Conservation (phyloP, 1,140 invertebrate species). For the Choristoneura fumiferana region DNA sequence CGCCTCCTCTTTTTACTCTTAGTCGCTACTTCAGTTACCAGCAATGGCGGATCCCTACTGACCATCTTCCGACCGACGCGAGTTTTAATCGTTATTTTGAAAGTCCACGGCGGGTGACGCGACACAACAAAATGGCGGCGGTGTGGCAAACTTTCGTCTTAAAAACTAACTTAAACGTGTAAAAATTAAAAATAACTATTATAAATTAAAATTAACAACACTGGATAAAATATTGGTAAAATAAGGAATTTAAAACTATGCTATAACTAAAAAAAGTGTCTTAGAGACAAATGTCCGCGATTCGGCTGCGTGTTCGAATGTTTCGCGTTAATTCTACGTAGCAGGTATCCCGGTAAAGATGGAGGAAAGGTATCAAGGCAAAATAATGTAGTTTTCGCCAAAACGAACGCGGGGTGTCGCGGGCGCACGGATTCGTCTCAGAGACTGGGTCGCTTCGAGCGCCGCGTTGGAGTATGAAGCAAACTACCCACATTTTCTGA, state of each 20-base stretch:
- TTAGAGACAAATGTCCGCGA: slow-evolving; percentile 23
- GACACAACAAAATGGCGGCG: slow-evolving; percentile 60
- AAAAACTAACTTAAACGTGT: slow-evolving; percentile 38
- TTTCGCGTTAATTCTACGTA: slow-evolving; percentile 20
- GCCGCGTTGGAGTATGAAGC: neutral
- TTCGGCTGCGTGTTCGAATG: neutral
- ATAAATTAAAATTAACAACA: slow-evolving; percentile 37
- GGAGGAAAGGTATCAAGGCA: slow-evolving; percentile 20
- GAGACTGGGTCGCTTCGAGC: slow-evolving; percentile 38
- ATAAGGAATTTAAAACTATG: slow-evolving; percentile 36
- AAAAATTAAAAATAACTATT: slow-evolving; percentile 29
- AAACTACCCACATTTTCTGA: slow-evolving; percentile 10
- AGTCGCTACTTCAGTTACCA: slow-evolving; percentile 36
- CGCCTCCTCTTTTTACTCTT: slow-evolving; percentile 46
- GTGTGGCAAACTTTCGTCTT: neutral
- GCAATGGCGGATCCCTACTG: slow-evolving; percentile 42
- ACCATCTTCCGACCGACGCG: slow-evolving; percentile 37
- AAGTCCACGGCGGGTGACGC: slow-evolving; percentile 22
- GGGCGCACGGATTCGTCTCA: slow-evolving; percentile 45
- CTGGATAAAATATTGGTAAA: slow-evolving; percentile 33
- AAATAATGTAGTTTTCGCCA: slow-evolving; percentile 28
- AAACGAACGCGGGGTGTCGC: slow-evolving; percentile 34
- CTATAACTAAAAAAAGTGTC: slow-evolving; percentile 32
- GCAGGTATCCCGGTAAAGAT: slow-evolving; percentile 33
- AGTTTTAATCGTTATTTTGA: slow-evolving; percentile 6